Base-by-base conservation (phyloP, 2,113 vertebrate species). In the Chaetops frenatus region DNA sequence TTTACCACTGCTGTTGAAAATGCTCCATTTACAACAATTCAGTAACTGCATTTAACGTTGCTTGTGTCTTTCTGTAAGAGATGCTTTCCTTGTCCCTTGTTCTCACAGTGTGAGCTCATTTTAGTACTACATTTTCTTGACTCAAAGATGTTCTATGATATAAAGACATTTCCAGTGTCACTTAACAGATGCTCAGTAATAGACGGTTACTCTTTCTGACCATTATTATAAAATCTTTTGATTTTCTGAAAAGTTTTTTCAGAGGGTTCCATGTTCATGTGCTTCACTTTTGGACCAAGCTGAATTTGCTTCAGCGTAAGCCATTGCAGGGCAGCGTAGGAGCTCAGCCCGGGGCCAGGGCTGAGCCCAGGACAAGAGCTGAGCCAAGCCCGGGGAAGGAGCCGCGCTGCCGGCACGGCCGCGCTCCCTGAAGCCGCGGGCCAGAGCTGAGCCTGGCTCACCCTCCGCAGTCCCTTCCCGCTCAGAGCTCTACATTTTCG, bases 1-100 rank as follows among this genome's bases (percentile, higher is more conserved):
- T 97, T 97, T 96, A 97, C 87, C 92, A 92, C 44, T 70, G 47
- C 73, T 72, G 74, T 60, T 97, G 92, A 95, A 95, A 90, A 96
- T 9, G 11, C 23, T 79, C 89, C 33, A 72, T 90, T 96, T 58
- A 82, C 50, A 88, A 53, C 19, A 70, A 91, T 93, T 90, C 82
- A 94, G 35, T 93, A 93, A 94, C 58, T 84, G 51, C 64, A 53
- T 66, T 88, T 82, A 93, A 53, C 19, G 61, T 83, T 31, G 76
- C 85, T 88, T 95, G 47, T 69, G 65, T 65, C 70, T 78, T 85
- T 60, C 64, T 65, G 56, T 42, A 81, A 93, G 53, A 82, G 36
- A 16, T 22, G 56, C 45, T 81, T 88, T 90, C 74, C 66, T 92
- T 35, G 51, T 36, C 28, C 7, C 87, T 94, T 80, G 90, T 82